Conservation (phyloP, 2,113 vertebrate species). For the Ginglymostoma cirratum region DNA sequence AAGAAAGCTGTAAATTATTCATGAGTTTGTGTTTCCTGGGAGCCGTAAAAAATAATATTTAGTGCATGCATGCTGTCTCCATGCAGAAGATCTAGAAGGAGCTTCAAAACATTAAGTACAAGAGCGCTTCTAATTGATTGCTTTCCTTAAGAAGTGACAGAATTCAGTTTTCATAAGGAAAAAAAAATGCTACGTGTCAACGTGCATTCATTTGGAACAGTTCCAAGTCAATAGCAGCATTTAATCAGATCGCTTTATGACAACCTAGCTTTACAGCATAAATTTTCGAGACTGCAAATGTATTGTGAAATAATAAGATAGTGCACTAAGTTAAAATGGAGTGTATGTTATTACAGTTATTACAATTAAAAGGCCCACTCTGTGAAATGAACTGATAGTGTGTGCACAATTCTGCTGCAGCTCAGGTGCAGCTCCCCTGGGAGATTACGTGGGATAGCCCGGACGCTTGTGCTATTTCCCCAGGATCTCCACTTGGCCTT, state of each 20-base stretch:
- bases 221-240: slow-evolving; percentile 25
- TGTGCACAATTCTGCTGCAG: neutral
- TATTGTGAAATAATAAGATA: slow-evolving; percentile 4
- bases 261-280: slow-evolving; percentile 7
- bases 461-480: neutral
- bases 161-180: slow-evolving; percentile 24
- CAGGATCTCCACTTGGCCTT: neutral
- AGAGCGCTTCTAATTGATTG: neutral
- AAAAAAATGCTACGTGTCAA: neutral
- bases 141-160: slow-evolving; percentile 31
- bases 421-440: too few species aligned
- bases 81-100: neutral
- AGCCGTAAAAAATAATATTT: slow-evolving; percentile 20
- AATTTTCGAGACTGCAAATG: neutral
- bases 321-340: neutral
- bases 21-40: neutral
- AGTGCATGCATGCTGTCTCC: neutral
- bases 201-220: slow-evolving; percentile 31
- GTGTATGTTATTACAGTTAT: neutral
- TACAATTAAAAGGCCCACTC: neutral
- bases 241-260: slow-evolving; percentile 31
- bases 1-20: neutral
- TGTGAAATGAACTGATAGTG: neutral
- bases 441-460: neutral
- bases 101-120: slow-evolving; percentile 16